Conservation (phyloP, 2,113 vertebrate genomes). For the Mustelus asterias region DNA sequence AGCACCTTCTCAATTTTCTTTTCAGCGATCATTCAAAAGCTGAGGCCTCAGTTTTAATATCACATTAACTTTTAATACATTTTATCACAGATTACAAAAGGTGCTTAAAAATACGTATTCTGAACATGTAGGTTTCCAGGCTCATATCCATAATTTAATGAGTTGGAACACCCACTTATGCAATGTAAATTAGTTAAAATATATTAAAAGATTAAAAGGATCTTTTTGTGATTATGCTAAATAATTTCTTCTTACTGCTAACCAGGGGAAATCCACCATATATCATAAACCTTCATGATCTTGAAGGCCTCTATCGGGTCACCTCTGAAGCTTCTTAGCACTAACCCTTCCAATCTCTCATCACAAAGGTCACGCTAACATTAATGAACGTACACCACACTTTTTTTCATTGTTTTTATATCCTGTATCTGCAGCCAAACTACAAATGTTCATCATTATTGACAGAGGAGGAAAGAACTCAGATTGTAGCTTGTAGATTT, state of each 20-base stretch:
- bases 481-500: not conserved
- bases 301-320: not conserved
- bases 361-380: not conserved
- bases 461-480: not conserved
- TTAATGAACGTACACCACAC: not conserved
- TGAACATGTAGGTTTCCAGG: not conserved
- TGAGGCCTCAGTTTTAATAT: not conserved
- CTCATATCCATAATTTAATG: not conserved
- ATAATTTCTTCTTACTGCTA: not conserved
- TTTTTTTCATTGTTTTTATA: not conserved
- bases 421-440: not conserved
- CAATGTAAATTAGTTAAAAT: not conserved
- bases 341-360: too few relatives aligned
- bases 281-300: not conserved
- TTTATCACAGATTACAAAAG: not conserved
- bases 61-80: not conserved
- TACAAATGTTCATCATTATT: not conserved
- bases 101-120: not conserved
- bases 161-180: not conserved
- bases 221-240: not conserved
- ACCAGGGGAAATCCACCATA: not conserved
- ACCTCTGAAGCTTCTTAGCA: not conserved
- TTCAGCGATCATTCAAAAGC: not conserved
- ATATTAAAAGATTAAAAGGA: not conserved
- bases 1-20: not conserved